Evolutionary conservation across 2,888 invertebrate genomes (phyloP), one percentile per base, ranked within the genome.

Genomic region (Mamestra brassicae): DNA sequence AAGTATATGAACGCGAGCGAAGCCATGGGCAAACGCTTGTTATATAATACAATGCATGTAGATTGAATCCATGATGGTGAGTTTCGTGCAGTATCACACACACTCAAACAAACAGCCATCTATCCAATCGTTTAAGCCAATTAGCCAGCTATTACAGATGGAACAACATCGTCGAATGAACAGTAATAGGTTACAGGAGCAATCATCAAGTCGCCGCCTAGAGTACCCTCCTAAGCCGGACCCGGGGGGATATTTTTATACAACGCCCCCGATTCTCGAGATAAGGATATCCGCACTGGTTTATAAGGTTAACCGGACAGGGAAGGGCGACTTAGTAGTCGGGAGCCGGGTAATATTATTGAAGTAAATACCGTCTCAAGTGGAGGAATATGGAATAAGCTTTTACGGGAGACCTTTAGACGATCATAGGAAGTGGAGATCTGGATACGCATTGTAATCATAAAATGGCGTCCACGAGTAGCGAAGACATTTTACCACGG

Each of bases 201-300:
- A 64, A 80, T 58, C 62, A 63, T 45, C 26, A 65, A 78, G 58
- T 60, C 57, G 77, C 65, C 52, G 77, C 65, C 52, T 42, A 45
- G n/a, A 45, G 66, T 52, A 15, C 55, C 60, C 52, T 5, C 42
- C 34, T 34, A 79, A 67, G 63, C 54, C 36, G 36, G 36, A 72
- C 58, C 55, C 58, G 36, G 13, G 74, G 87, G 80, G 80, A 78
- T 85, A 83, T 87, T 90, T 92, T 92, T 92, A 92, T 93, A 91
- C 92, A 92, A 90, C 90, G 89, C 79, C 87, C 90, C 88, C 91
- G 91, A 93, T 90, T 90, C 92, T 87, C 89, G 91, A 80, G 92
- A 93, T 93, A 92, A 93, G 94, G 93, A 93, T 92, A 94, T 94
- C 93, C 92, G 92, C 87, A 92, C 88, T 91, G 90, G 91, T 93